Evolutionary conservation across 2,113 vertebrate species (phyloP).

Genomic region (Xiphophorus couchianus): DNA sequence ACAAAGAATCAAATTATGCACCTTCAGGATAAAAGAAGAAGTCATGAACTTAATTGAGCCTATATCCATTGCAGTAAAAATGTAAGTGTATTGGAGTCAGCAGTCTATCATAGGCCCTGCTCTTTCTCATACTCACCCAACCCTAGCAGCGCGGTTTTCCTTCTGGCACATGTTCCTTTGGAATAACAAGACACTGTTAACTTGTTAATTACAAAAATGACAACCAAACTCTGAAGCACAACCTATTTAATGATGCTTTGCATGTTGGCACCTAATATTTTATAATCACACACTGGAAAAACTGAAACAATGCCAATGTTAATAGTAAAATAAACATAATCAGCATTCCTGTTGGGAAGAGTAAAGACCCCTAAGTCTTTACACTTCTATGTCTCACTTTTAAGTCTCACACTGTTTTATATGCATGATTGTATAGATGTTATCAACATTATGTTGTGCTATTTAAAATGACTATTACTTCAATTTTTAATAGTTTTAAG

Average conservation of each 20-base stretch:
- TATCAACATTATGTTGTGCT: no score
- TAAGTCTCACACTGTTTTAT: no score
- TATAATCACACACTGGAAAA: not conserved
- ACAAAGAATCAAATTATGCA: slow-evolving; percentile 17
- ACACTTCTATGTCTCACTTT: no score
- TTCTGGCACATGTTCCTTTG: slow-evolving; percentile 14
- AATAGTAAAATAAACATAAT: not conserved
- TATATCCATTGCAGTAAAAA: slow-evolving; percentile 3
- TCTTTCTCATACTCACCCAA: not conserved
- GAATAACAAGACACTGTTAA: not conserved
- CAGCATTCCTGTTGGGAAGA: not conserved
- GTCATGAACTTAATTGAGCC: not conserved
- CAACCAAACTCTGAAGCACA: not conserved
- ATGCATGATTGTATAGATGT: no score
- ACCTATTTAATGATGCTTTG: not conserved
- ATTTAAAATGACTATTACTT: no score
- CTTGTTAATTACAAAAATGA: not conserved
- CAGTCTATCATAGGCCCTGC: not conserved
- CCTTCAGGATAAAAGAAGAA: slow-evolving; percentile 16
- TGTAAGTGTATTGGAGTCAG: slow-evolving; percentile 14
- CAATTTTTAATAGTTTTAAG: no score
- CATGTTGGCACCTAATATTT: not conserved
- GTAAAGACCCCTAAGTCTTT: not conserved
- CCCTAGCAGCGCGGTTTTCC: not conserved
- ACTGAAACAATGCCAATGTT: not conserved